Percentiles rank a stretch among this genome's conserved stretches.
phyloP scores from a whole-genome alignment of 2,888 invertebrate genomes.

The Alviniconcha strummeri region DNA sequence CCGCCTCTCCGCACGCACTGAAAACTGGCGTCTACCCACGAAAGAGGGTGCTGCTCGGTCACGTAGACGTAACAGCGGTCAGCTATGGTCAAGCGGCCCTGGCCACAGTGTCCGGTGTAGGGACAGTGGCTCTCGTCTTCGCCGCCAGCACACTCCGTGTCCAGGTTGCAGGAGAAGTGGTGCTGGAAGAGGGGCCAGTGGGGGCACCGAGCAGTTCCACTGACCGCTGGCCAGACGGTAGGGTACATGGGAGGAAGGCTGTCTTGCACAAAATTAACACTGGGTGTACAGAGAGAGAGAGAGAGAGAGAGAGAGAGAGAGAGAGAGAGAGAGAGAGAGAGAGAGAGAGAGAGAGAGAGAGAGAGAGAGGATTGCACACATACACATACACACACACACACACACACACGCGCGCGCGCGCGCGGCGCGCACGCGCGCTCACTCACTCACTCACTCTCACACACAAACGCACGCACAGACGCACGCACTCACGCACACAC shows the following conservation, averaged over 20 bases:
- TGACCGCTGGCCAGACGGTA: background rate
- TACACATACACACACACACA: no score
- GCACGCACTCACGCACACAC: no score
- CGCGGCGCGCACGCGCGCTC: no score
- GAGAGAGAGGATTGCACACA: no score
- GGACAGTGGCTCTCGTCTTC: conserved; percentile 8
- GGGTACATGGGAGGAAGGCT: background rate
- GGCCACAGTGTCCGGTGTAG: conserved; percentile 14
- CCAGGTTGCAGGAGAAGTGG: conserved; percentile 6
- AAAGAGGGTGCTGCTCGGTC: background rate
- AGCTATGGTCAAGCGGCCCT: background rate
- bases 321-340: no score
- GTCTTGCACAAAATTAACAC: no score
- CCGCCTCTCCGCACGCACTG: background rate
- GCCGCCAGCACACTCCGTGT: background rate
- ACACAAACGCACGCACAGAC: no score
- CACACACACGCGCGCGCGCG: no score
- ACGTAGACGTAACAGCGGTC: background rate
- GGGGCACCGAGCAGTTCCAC: conserved; percentile 10
- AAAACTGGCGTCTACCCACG: background rate
- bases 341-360: no score
- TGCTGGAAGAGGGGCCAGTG: background rate
- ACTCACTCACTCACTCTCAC: no score
- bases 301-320: no score
- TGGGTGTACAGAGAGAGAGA: no score